Evolutionary conservation across 2,888 invertebrate genomes (phyloP), one percentile per base, ranked within the genome.

Genomic region (Amblyjoppa fuscipennis): DNA sequence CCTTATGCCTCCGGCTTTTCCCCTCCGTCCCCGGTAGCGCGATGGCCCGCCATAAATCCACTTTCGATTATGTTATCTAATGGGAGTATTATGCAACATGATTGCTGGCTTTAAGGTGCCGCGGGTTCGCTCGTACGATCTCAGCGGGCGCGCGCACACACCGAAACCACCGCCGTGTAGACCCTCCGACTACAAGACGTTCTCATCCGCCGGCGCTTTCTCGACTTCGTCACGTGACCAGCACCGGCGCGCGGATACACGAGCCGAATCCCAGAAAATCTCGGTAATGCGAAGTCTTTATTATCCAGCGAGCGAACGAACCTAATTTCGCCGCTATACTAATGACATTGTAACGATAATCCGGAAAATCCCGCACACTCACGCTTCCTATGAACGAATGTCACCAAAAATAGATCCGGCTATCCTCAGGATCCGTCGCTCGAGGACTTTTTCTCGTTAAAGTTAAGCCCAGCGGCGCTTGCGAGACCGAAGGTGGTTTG

Each of bases 11-110:
- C 80, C 70, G 71, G 86, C 61, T 82, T 84, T 70, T 78, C 66
- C 82, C 79, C 83, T 16, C 34, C 31, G 64, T 64, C 64, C 34
- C 64, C 16, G 34, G 66, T 41, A 84, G 69, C 82, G 66, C 87
- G 75, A 85, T 87, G 85, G 84, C 87, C 87, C 86, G 84, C 88
- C 92, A 92, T 93, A 93, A 93, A 93, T 93, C 92, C 92, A 91
- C 91, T 93, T 93, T 93, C 93, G 93, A 93, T 93, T 93, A 93
- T 93, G 92, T 92, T 91, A 92, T 92, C 93, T 93, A 93, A 93
- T 93, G 92, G 92, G 88, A 91, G 93, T 92, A 93, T 93, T 93
- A 93, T 92, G 91, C 92, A 91, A 92, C 92, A 91, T 91, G 93
- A 93, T 93, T 93, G 93, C 93, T 89, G 90, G 92, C 91, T 93